These are phyloP conservation scores for Hypsibius dujardini DNA, from an alignment of 1,140 invertebrate species.

Conservation along the genomic window DNA sequence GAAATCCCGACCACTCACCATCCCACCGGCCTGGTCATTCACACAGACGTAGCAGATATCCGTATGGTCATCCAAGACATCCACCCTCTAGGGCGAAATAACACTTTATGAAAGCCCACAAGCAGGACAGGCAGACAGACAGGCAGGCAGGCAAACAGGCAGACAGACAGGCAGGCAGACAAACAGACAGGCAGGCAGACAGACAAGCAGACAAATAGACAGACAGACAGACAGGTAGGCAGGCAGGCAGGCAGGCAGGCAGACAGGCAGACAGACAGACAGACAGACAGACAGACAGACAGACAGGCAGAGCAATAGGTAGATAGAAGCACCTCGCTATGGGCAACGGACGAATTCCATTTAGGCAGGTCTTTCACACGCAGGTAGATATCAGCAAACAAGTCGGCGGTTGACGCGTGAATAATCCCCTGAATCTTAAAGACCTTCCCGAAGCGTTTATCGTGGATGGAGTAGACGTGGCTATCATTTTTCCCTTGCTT, in stretches of 20 bases:
- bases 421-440: not conserved
- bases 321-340: not conserved
- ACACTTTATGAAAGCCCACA: too few species aligned
- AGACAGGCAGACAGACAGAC: too few species aligned
- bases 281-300: not conserved
- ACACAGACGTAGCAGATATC: slow-evolving; percentile 7
- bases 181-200: too few species aligned
- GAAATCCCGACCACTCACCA: not conserved
- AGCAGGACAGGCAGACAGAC: too few species aligned
- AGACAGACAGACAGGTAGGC: too few species aligned
- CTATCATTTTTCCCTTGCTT: not conserved
- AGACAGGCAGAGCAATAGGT: too few species aligned
- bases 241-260: too few species aligned
- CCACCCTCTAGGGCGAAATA: slow-evolving; percentile 7
- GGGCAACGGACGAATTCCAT: not conserved
- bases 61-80: slow-evolving; percentile 3
- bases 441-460: slow-evolving; percentile 1
- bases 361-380: not conserved
- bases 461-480: not conserved
- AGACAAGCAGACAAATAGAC: too few species aligned
- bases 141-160: too few species aligned
- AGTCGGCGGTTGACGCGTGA: not conserved
- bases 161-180: too few species aligned
- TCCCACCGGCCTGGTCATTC: slow-evolving; percentile 14
- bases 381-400: not conserved